A percentile compares a stretch with the other conserved stretches of the same genome.
Conservation (phyloP, 1,140 invertebrate genomes). For the Campodea augens region DNA sequence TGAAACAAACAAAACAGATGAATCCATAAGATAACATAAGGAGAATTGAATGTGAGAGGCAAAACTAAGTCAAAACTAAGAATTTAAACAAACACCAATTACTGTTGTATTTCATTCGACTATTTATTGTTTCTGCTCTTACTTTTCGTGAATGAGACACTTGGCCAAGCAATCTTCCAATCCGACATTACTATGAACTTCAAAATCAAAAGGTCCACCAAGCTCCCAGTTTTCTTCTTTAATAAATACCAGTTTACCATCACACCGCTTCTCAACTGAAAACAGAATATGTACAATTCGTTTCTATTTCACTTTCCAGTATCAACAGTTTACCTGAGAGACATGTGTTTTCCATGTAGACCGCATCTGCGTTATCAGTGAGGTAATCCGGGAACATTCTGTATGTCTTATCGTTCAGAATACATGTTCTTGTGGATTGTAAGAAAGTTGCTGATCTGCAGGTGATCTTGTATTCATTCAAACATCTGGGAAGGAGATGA, state of each 20-base stretch:
- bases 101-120: neutral
- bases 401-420: constrained; percentile 56
- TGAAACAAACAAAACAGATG: constrained; percentile 19
- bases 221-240: constrained; percentile 75
- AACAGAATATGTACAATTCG: constrained; percentile 10
- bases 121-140: constrained; percentile 16
- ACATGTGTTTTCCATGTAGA: constrained; percentile 81
- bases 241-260: constrained; percentile 63
- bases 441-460: constrained; percentile 72
- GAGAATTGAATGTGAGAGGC: too few relatives aligned
- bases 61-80: too few relatives aligned
- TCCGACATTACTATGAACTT: constrained; percentile 63
- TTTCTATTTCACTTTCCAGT: constrained; percentile 8
- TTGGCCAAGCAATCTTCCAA: constrained; percentile 63
- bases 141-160: constrained; percentile 57
- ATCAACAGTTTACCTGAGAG: constrained; percentile 43
- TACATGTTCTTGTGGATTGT: constrained; percentile 49
- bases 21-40: too few relatives aligned
- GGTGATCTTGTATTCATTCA: constrained; percentile 70
- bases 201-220: constrained; percentile 66
- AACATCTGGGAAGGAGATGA: constrained; percentile 33
- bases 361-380: constrained; percentile 63
- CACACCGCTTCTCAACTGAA: constrained; percentile 60
- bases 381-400: constrained; percentile 63
- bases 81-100: too few relatives aligned